Percentiles rank a stretch among this genome's conserved stretches.
Evolutionary conservation across 2,888 invertebrate species (phyloP).

Genomic region (Poecilobothrus nobilitatus): DNA sequence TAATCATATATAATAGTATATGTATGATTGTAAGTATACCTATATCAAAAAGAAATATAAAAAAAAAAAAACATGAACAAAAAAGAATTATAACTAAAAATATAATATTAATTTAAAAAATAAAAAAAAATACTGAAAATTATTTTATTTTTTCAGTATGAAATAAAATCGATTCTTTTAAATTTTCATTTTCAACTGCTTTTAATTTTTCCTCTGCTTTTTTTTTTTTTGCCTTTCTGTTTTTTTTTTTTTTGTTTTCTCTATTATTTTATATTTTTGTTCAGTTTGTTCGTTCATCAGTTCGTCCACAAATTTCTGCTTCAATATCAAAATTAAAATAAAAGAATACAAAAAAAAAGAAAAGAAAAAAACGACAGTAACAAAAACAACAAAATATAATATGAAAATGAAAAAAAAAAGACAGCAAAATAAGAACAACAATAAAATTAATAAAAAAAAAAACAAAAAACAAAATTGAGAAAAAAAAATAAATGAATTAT

Average conservation of each 20-base stretch:
- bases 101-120: too few relatives aligned
- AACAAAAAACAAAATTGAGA: not conserved
- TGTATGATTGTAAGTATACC: too few relatives aligned
- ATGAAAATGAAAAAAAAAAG: not conserved
- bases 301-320: constrained; percentile 4
- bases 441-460: not conserved
- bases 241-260: not conserved
- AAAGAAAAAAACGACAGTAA: not conserved
- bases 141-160: too few relatives aligned
- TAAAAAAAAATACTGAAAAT: too few relatives aligned
- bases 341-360: not conserved
- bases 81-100: too few relatives aligned
- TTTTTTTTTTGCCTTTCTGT: not conserved
- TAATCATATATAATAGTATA: too few relatives aligned
- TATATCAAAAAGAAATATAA: too few relatives aligned
- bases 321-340: constrained; percentile 6
- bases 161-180: constrained; percentile 6
- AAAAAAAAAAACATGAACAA: too few relatives aligned
- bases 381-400: not conserved
- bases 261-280: not conserved
- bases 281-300: not conserved
- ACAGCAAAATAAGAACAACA: not conserved
- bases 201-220: not conserved
- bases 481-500: constrained; percentile 1
- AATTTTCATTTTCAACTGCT: constrained; percentile 3